Base-by-base conservation (phyloP, 2,888 invertebrate genomes). In the Erebia palarica region DNA sequence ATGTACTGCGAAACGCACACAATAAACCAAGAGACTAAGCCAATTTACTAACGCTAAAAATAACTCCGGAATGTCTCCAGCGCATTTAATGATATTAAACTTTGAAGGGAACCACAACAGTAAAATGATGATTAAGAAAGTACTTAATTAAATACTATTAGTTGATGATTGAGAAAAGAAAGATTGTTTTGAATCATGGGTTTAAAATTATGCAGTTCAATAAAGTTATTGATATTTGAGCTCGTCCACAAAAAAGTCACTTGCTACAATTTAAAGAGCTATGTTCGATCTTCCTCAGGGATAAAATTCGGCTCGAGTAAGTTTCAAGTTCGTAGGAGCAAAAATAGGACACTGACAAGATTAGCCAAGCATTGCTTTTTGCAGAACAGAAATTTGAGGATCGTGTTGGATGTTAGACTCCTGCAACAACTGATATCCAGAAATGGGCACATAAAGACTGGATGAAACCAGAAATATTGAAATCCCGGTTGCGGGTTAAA, bases 11-110 rank as follows among this genome's bases (percentile, higher is more conserved):
- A 88, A 90, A 88, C 87, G 86, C 88, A 83, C 86, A 90, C 90
- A 91, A 90, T 90, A 90, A 90, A 88, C 84, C 84, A 86, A 89
- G 89, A 86, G 84, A 89, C 90, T 90, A 92, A 93, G 89, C 90
- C 92, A 92, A 93, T 93, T 93, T 93, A 92, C 88, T 88, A 91
- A 87, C 85, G 88, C 92, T 93, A 93, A 92, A 93, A 93, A 93
- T 93, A 93, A 88, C 88, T 81, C 85, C 82, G 82, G 86, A 85
- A 89, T 86, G 85, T 90, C 92, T 90, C 90, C 82, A 84, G 81
- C 86, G 85, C 86, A 89, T 89, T 86, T 83, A 85, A 85, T 86
- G 87, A 84, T 90, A 90, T 91, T 91, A 91, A 88, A 89, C 90
- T 87, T 90, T 87, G 87, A 88, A 86, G 84, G 82, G 84, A 87